Evolutionary conservation across 2,113 vertebrate genomes (phyloP).

Genomic region (Heterotis niloticus): DNA sequence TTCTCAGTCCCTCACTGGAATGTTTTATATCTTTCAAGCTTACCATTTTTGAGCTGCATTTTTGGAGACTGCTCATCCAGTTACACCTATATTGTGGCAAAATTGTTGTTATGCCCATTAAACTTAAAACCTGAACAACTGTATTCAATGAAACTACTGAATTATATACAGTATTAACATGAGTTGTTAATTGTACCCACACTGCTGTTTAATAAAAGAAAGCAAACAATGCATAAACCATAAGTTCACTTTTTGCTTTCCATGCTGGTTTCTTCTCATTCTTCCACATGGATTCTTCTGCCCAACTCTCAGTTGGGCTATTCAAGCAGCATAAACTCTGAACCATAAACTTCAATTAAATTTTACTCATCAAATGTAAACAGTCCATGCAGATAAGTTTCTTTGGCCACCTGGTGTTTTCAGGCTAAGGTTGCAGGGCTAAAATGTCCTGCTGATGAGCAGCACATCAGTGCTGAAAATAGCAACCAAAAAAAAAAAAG

Average conservation of each 20-base stretch:
- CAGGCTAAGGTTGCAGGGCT: background rate
- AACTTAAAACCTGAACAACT: no score
- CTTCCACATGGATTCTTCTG: background rate
- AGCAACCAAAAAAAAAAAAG: constrained; percentile 7
- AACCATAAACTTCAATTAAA: no score
- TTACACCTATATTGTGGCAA: no score
- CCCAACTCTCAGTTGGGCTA: no score
- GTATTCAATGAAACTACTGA: no score
- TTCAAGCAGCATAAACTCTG: background rate
- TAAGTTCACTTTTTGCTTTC: background rate
- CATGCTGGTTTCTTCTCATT: background rate
- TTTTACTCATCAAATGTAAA: background rate
- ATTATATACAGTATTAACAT: no score
- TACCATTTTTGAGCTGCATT: background rate
- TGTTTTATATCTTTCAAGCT: background rate
- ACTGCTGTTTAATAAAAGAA: background rate
- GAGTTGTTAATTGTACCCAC: no score
- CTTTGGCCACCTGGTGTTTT: background rate
- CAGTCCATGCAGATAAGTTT: background rate
- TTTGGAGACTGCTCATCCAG: background rate
- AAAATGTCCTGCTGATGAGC: background rate
- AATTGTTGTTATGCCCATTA: no score
- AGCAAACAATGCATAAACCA: background rate
- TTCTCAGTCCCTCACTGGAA: background rate
- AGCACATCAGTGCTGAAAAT: background rate